Conservation (phyloP, 2,797 vertebrate species). For the Vultur gryphus region DNA sequence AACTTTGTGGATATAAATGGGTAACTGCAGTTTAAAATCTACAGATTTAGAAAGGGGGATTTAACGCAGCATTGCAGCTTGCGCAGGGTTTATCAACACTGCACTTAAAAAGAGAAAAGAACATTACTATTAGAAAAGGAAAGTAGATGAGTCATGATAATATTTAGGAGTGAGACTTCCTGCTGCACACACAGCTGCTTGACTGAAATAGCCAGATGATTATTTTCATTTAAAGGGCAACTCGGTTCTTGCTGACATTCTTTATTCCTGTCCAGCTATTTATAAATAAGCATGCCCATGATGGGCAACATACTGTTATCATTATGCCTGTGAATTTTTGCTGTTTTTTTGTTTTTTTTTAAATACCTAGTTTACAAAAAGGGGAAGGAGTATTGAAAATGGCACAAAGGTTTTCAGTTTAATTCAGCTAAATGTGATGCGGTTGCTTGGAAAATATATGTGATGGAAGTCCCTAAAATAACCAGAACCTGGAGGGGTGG, state of each 20-base stretch:
- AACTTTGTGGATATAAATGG: neutral
- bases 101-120: neutral
- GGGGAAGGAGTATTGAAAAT: neutral
- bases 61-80: neutral
- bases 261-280: neutral
- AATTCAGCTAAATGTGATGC: neutral
- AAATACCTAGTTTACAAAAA: neutral
- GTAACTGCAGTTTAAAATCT: neutral
- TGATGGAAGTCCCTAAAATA: neutral
- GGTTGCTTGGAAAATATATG: neutral
- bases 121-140: neutral
- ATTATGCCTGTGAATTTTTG: neutral
- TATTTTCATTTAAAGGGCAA: conserved; percentile 35
- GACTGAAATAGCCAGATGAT: neutral
- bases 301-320: neutral
- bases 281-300: neutral
- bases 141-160: conserved; percentile 52
- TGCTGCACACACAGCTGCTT: neutral
- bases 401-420: neutral
- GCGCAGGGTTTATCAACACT: neutral
- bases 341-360: neutral
- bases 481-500: neutral
- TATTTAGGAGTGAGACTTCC: neutral
- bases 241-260: neutral
- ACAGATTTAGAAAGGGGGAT: neutral